These are phyloP conservation scores for Astyanax mexicanus DNA, from an alignment of 2,797 vertebrate genomes.

Conservation along the genomic window DNA sequence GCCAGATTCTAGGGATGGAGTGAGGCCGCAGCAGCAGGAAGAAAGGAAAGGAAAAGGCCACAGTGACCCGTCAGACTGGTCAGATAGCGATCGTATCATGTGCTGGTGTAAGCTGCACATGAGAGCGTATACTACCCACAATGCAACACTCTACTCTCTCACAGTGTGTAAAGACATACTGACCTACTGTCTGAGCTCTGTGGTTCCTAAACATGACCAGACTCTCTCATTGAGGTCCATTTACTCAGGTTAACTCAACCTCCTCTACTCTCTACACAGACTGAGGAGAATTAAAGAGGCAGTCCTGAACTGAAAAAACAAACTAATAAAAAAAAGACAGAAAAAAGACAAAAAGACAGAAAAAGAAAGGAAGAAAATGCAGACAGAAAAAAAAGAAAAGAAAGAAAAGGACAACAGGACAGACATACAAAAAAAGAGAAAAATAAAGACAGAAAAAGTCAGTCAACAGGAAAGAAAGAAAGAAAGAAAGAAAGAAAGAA, in stretches of 20 bases:
- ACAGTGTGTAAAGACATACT: background rate
- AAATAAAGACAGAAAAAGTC: no score
- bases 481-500: background rate
- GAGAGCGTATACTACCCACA: background rate
- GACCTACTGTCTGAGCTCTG: background rate
- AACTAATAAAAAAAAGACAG: background rate
- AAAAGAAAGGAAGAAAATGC: no score
- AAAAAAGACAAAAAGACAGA: background rate
- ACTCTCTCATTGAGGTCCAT: slow-evolving; percentile 12
- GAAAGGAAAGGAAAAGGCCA: slow-evolving; percentile 43
- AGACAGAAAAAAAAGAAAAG: no score
- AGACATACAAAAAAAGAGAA: background rate
- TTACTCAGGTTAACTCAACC: background rate
- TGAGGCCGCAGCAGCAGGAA: slow-evolving; percentile 15
- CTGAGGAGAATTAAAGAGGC: background rate
- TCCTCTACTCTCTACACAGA: background rate
- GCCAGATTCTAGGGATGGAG: slow-evolving; percentile 87
- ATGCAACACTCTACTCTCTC: background rate
- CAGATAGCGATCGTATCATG: background rate
- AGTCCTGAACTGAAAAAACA: background rate
- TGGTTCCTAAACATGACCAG: slow-evolving; percentile 34
- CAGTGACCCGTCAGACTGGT: slow-evolving; percentile 28
- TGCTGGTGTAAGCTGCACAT: slow-evolving; percentile 7
- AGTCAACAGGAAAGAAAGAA: no score
- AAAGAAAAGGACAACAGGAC: no score